Conservation (phyloP, 1,140 invertebrate species). For the Aphelenchoides fujianensis region DNA sequence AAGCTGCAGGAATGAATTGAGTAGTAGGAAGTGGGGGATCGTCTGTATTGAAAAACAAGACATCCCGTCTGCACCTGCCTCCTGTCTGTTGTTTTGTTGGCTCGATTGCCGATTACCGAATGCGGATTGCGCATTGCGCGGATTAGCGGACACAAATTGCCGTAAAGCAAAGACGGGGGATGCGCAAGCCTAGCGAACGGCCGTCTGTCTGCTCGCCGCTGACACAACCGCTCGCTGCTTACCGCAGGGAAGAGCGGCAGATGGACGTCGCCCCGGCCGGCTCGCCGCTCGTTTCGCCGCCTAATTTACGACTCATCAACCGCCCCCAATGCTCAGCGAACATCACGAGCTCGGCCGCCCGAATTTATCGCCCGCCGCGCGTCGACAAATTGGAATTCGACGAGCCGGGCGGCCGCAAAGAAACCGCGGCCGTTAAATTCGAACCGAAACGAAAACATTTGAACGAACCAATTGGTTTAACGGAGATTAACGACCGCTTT, state of each 20-base stretch:
- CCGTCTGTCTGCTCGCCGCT: not conserved
- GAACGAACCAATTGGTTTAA: not conserved
- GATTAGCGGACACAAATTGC: not conserved
- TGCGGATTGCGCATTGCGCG: too few species aligned
- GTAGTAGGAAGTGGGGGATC: too few species aligned
- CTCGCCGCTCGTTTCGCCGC: too few species aligned
- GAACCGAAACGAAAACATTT: not conserved
- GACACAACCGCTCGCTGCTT: not conserved
- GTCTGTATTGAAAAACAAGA: too few species aligned
- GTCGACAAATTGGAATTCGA: too few species aligned
- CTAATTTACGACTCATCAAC: not conserved
- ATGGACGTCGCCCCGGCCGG: not conserved
- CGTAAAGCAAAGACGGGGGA: not conserved
- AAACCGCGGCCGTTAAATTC: not conserved
- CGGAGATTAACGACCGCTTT: constrained; percentile 26
- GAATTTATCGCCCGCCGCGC: not conserved
- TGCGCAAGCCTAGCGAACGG: too few species aligned
- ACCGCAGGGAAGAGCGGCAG: not conserved
- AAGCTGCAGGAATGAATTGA: too few species aligned
- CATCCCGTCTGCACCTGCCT: too few species aligned
- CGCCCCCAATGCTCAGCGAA: not conserved
- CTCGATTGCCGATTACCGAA: too few species aligned
- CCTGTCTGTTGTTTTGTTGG: too few species aligned
- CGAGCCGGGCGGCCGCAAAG: too few species aligned
- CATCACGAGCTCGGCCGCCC: not conserved